Base-by-base conservation (phyloP, 2,888 invertebrate species). In the Allygus modestus region DNA sequence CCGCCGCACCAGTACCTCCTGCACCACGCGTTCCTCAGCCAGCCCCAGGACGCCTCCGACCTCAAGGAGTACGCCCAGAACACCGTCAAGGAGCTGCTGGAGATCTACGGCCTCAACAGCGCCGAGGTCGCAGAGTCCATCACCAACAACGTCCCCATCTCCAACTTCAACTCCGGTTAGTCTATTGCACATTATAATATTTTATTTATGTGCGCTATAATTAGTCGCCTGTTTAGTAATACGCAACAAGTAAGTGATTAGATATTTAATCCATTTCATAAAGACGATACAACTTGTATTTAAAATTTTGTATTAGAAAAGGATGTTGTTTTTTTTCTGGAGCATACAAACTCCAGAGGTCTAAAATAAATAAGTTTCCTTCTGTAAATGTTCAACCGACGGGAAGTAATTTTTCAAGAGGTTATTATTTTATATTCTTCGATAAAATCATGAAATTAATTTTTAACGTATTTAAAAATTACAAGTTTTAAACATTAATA, bases 41-140 rank as follows among this genome's bases (percentile, higher is more conserved):
- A 85, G 58, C 85, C 85, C 61, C 69, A 85, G 23, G 84, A 86
- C 58, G 93, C 93, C 87, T 92, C 92, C 87, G 94, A 94, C 87
- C 92, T 96, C 90, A 93, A 95, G 88, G 95, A 95, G 89, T 96
- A 95, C 89, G 95, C 95, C 2, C 94, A 95, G 91, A 95, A 94
- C 88, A 96, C 96, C 12, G 95, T 96, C 94, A 94, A 95, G 88
- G 95, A 96, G 89, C 90, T 96, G 79, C 91, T 96, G 84, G 94
- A 95, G 37, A 95, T 96, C 88, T 96, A 96, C 89, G 96, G 96
- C 28, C 91, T 96, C 87, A 94, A 94, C 83, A 93, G 94, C 23
- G 87, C 89, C 46, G 95, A 95, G 89, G 94, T 94, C 81, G 93
- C 94, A 61, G 95, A 95, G 89, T 93, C 93, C 88, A 93, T 95